Evolutionary conservation across 2,888 invertebrate species (phyloP).

Genomic region (Chrysolina oricalcia): DNA sequence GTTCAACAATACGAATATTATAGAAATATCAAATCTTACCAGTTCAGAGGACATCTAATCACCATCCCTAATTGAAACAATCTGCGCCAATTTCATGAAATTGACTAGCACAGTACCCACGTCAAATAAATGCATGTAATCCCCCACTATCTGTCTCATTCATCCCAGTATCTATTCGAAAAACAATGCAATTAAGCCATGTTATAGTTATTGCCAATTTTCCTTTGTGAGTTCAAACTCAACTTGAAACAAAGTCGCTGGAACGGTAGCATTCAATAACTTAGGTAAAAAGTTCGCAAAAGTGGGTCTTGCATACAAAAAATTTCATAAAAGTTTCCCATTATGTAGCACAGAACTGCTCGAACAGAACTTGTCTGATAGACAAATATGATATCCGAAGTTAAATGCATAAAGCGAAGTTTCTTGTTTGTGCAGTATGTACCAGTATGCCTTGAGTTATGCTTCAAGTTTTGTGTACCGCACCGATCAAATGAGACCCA

Average conservation of each 20-base stretch:
- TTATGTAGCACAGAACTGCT: neutral
- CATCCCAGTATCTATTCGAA: neutral
- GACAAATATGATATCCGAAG: constrained; percentile 23
- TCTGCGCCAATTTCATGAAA: too few relatives aligned
- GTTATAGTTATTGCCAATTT: neutral
- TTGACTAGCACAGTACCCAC: too few relatives aligned
- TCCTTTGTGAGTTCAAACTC: neutral
- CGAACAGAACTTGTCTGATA: constrained; percentile 19
- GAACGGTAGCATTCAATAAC: constrained; percentile 17
- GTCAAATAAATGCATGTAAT: too few relatives aligned
- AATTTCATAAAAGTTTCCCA: constrained; percentile 14
- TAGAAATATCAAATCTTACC: too few relatives aligned
- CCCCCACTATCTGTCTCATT: neutral
- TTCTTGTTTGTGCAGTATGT: constrained; percentile 13
- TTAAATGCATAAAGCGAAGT: constrained; percentile 15
- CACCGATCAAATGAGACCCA: neutral
- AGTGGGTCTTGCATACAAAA: constrained; percentile 6
- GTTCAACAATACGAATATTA: too few relatives aligned
- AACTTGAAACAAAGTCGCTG: neutral
- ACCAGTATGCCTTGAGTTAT: constrained; percentile 17
- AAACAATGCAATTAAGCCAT: neutral
- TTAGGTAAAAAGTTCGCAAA: constrained; percentile 3
- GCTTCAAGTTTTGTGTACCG: constrained; percentile 1
- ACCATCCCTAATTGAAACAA: too few relatives aligned
- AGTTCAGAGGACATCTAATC: too few relatives aligned